Percentiles rank a stretch among this genome's conserved stretches.
Conservation (phyloP, 2,113 vertebrate genomes). For the Dicaeum eximium region DNA sequence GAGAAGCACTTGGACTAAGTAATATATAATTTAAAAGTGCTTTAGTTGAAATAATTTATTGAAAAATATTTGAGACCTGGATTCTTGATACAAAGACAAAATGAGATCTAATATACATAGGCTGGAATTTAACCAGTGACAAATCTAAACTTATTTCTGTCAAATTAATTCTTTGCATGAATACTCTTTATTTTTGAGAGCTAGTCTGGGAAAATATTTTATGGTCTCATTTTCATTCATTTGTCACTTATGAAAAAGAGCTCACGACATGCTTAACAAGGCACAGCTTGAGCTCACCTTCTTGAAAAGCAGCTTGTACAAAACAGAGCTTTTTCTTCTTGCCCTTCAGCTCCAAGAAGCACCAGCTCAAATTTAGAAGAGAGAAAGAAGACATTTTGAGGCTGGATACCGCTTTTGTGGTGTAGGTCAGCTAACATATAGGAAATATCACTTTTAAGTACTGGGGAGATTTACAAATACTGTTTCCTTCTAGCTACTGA, state of each 20-base stretch:
- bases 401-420: neutral
- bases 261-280: neutral
- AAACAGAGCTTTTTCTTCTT: neutral
- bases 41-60: neutral
- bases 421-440: neutral
- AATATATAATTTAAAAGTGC: neutral
- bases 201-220: neutral
- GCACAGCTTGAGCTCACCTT: neutral
- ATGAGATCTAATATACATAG: neutral
- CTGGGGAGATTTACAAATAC: neutral
- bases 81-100: neutral
- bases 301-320: neutral
- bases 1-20: neutral
- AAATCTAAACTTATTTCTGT: neutral
- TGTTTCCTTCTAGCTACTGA: neutral
- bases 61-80: neutral
- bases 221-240: neutral
- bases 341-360: neutral
- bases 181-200: neutral
- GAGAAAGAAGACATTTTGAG: neutral
- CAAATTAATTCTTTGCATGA: neutral
- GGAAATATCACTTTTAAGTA: neutral
- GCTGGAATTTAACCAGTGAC: neutral
- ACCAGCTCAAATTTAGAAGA: neutral
- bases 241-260: neutral